Evolutionary conservation across 2,797 vertebrate species (phyloP), one percentile per base, ranked within the genome.

Genomic region (Danio aesculapii): DNA sequence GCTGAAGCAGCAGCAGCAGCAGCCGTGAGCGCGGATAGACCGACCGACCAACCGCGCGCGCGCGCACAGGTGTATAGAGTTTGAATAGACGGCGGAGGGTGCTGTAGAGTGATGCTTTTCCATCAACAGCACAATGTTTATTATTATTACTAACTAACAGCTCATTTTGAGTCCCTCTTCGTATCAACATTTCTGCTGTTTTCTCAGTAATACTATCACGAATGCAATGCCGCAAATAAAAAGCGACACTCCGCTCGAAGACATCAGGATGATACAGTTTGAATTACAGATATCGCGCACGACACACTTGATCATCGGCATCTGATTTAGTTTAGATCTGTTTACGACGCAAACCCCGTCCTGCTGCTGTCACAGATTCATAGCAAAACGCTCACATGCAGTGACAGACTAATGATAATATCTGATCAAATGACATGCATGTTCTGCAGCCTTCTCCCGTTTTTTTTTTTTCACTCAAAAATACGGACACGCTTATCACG

Each of bases 261-360:
- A 1, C 70, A 58, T 44, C 68, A n/a, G 30, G 30, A 30, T 6
- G 6, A 10, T 4, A 1, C 49, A 46, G 59, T 62, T 19, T 21
- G 39, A 11, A 21, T 16, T 9, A 61, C 47, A 49, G 13, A 57
- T 46, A 47, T 76, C 12, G 21, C 58, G n/a, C 57, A 30, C 86
- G 88, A 88, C 87, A 88, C 85, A 85, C 81, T 86, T 91, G 86
- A 91, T 89, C 79, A 81, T 82, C 79, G 73, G 58, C 81, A 83
- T 86, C 14, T 41, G 84, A 87, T 85, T 80, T 72, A 71, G 74
- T 78, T 49, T 59, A 59, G 7, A 43, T 76, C 13, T 79, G 77
- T 82, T 79, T 86, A 89, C 84, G 81, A 89, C 85, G 85, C 86
- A 83, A 88, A 89, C 86, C 86, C 9, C n/a, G 68, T 83, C 86